Percentiles rank a stretch among this genome's conserved stretches.
Evolutionary conservation across 2,888 invertebrate genomes (phyloP).

Genomic region (Galeruca laticollis): DNA sequence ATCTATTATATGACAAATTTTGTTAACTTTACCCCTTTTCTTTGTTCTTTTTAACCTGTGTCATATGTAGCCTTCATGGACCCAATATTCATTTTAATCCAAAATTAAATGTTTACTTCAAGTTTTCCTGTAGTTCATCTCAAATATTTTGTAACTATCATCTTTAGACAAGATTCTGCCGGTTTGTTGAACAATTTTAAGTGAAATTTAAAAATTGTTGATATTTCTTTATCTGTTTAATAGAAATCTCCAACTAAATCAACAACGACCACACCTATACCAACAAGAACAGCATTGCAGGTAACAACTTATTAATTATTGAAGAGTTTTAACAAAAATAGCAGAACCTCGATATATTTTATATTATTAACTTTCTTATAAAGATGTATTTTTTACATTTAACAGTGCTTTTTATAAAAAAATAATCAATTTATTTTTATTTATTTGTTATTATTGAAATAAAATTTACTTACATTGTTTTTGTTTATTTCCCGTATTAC

Average conservation of each 20-base stretch:
- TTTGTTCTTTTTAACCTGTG: no score
- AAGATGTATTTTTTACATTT: slow-evolving; percentile 40
- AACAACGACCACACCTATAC: slow-evolving; percentile 69
- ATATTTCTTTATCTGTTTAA: slow-evolving; percentile 50
- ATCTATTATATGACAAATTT: no score
- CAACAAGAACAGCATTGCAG: slow-evolving; percentile 75
- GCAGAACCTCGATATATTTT: slow-evolving; percentile 62
- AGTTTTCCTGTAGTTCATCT: no score
- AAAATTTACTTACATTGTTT: slow-evolving; percentile 43
- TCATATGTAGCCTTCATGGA: no score
- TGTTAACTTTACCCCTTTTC: no score
- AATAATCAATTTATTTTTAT: slow-evolving; percentile 31
- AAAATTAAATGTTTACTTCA: no score
- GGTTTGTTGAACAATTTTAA: neutral
- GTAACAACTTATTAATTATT: slow-evolving; percentile 68
- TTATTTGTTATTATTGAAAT: slow-evolving; percentile 40
- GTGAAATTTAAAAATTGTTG: neutral
- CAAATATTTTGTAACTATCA: no score
- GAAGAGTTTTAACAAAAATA: slow-evolving; percentile 58
- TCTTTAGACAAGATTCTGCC: neutral
- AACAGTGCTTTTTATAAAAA: slow-evolving; percentile 38
- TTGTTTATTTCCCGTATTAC: slow-evolving; percentile 29
- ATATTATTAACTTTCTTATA: slow-evolving; percentile 37
- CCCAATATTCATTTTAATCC: no score
- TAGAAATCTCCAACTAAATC: slow-evolving; percentile 69